Evolutionary conservation across 2,113 vertebrate genomes (phyloP).

Genomic region (Willisornis vidua): DNA sequence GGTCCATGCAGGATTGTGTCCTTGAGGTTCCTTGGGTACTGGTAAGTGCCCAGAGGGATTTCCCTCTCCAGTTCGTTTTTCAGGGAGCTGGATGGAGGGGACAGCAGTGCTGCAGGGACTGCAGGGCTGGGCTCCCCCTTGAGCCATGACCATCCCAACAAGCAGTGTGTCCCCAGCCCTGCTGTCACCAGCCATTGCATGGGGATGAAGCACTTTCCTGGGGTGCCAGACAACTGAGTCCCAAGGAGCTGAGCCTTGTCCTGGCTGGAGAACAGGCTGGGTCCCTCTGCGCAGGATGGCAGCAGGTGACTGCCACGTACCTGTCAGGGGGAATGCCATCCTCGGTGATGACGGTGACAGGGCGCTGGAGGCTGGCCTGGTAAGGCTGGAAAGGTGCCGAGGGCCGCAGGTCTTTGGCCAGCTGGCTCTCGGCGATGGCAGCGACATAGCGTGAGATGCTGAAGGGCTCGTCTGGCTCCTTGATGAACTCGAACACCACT

Average conservation of each 20-base stretch:
- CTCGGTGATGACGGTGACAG: conserved; percentile 35
- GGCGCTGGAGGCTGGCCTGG: conserved; percentile 17
- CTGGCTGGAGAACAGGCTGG: background rate
- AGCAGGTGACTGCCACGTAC: conserved; percentile 53
- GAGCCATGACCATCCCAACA: background rate
- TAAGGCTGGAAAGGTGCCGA: conserved; percentile 72
- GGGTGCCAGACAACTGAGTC: no score
- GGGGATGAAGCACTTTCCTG: background rate
- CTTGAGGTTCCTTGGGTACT: conserved; percentile 57
- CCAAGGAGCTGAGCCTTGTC: background rate
- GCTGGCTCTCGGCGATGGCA: conserved; percentile 61
- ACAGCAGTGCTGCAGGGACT: background rate
- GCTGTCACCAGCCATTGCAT: fast-evolving
- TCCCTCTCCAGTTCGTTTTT: background rate
- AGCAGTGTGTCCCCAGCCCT: background rate
- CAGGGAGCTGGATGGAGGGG: background rate
- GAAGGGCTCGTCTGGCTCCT: conserved; percentile 68
- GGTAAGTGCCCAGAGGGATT: conserved; percentile 40
- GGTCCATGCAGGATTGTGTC: background rate
- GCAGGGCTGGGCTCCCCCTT: background rate
- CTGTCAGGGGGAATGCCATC: conserved; percentile 78
- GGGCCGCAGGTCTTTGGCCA: conserved; percentile 82
- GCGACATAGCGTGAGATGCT: conserved; percentile 82
- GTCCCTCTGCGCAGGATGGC: background rate
- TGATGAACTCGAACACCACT: conserved; percentile 81